phyloP scores from a whole-genome alignment of 2,113 vertebrate genomes.

The Strix aluco region DNA sequence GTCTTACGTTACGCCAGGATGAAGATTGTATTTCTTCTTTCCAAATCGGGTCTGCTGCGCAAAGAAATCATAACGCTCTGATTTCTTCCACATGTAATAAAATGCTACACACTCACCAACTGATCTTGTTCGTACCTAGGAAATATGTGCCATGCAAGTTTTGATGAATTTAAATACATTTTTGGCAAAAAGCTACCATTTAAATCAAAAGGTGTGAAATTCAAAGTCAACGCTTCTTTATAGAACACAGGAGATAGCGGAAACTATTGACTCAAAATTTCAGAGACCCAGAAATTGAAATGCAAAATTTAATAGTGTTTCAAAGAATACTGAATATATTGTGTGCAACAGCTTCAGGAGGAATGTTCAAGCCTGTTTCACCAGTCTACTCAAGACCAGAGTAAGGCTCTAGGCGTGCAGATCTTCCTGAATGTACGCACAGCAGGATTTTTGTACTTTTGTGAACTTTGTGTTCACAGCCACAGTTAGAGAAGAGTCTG shows the following conservation, averaged over 20 bases:
- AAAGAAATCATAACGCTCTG: conserved; percentile 97
- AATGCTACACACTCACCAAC: conserved; percentile 99
- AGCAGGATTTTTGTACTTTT: background rate
- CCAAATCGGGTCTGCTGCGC: conserved; percentile 96
- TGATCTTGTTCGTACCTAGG: conserved; percentile 94
- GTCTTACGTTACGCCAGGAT: conserved; percentile 95
- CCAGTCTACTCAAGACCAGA: background rate
- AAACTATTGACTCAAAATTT: background rate
- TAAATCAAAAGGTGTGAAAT: background rate
- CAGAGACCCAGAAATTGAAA: background rate
- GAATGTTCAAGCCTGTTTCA: background rate
- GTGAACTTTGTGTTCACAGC: background rate
- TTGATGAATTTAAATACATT: accelerated
- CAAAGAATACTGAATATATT: no score
- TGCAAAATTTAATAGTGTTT: background rate
- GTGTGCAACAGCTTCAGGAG: background rate
- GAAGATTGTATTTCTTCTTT: conserved; percentile 98
- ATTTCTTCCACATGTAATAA: conserved; percentile 99
- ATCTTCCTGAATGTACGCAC: accelerated
- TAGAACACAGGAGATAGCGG: accelerated
- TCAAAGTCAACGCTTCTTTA: background rate
- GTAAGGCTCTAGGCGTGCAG: background rate
- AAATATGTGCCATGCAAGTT: background rate
- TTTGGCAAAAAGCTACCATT: background rate
- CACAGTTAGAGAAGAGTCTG: background rate